phyloP scores from a whole-genome alignment of 2,888 invertebrate genomes.

The Actias luna region DNA sequence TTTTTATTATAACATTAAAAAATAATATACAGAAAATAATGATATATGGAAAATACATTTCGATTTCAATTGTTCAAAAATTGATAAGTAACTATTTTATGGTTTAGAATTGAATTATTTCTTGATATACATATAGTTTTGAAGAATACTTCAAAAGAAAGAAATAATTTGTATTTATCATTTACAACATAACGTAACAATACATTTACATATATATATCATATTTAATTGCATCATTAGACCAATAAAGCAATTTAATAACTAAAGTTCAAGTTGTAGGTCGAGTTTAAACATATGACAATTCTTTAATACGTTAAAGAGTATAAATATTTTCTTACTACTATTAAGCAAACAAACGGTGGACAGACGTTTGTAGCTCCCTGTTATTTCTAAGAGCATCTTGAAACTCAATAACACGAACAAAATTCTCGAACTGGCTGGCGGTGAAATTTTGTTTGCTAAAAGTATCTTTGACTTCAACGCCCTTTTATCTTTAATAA shows the following conservation, averaged over 20 bases:
- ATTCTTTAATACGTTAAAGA: background rate
- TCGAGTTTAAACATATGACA: background rate
- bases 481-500: background rate
- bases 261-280: background rate
- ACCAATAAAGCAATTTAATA: background rate
- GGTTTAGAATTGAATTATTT: too few species aligned
- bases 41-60: too few species aligned
- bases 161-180: too few species aligned
- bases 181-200: too few species aligned
- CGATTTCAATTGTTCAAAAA: too few species aligned
- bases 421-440: background rate
- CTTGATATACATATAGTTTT: too few species aligned
- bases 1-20: too few species aligned
- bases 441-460: background rate
- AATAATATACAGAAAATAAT: too few species aligned
- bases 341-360: background rate
- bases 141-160: too few species aligned
- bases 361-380: background rate
- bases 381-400: background rate
- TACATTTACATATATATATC: too few species aligned
- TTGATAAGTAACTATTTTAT: too few species aligned
- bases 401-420: background rate
- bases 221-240: too few species aligned
- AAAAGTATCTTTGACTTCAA: background rate
- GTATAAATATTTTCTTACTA: background rate